These are phyloP conservation scores for Ageneiosus marmoratus DNA, from an alignment of 2,113 vertebrate species.

Conservation along the genomic window DNA sequence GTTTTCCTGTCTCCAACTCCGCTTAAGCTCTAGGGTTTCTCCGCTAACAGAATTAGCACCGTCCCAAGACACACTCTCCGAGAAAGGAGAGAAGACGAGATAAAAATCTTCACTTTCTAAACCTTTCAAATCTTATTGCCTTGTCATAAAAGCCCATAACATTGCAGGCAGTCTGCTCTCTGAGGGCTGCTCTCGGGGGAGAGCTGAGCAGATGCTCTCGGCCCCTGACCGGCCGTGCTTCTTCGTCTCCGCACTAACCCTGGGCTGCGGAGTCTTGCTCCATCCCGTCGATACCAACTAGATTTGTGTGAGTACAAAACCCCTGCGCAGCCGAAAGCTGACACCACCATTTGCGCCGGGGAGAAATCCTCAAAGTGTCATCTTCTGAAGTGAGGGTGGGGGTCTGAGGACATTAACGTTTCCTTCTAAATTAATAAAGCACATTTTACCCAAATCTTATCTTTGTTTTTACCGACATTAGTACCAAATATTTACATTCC, in stretches of 20 bases:
- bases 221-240: conserved; percentile 73
- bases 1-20: conserved; percentile 91
- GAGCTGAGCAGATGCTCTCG: conserved; percentile 74
- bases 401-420: conserved; percentile 77
- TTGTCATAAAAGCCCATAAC: conserved; percentile 87
- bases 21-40: conserved; percentile 93
- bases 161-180: conserved; percentile 77
- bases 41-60: conserved; percentile 88
- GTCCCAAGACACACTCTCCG: conserved; percentile 90
- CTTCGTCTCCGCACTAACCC: conserved; percentile 77
- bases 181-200: conserved; percentile 72
- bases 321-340: conserved; percentile 79
- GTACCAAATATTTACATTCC: conserved; percentile 98
- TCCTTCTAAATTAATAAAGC: conserved; percentile 88
- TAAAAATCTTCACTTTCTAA: conserved; percentile 87
- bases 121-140: conserved; percentile 83
- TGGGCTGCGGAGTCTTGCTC: conserved; percentile 78
- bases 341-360: conserved; percentile 82
- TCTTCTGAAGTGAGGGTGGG: conserved; percentile 74
- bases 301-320: conserved; percentile 80
- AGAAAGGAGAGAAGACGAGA: conserved; percentile 82
- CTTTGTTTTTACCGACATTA: conserved; percentile 83
- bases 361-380: conserved; percentile 81
- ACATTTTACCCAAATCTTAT: conserved; percentile 86
- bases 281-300: conserved; percentile 85